Base-by-base conservation (phyloP, 2,113 vertebrate genomes). In the Aspiorhynchus laticeps region DNA sequence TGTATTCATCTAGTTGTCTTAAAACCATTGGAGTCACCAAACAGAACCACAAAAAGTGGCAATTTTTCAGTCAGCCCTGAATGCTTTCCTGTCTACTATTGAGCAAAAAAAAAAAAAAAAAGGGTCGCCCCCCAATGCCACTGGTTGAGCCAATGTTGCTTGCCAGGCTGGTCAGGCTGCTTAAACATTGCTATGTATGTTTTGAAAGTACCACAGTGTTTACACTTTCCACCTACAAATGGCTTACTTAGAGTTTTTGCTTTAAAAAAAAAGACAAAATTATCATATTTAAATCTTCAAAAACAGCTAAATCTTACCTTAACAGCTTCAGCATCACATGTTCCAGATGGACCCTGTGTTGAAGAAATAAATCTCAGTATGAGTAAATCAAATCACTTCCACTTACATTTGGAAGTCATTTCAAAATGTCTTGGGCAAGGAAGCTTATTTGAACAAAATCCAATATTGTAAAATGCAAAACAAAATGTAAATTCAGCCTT, bases 291-390 rank as follows among this genome's bases (percentile, higher is more conserved):
- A 7, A 43, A 76, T 8, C 28, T 46, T 74, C 3, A 69, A 61
- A 78, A 26, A 53, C 26, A 15, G 19, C 48, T 26, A 41, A 51
- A 53, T 36, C 88, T 87, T 90, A 92, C 90, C 89, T 92, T 91
- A 28, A 74, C 53, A 19, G 24, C 80, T 76, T 43, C 56, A 71
- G 83, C 81, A 87, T 89, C 85, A 41, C 80, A 90, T 33, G 78
- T 74, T 63, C 88, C 90, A 48, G 86, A 46, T 15, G 83, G 85
- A 79, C 91, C 90, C 90, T 91, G 82, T 17, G 51, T 53, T 41
- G 19, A 53, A 74, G n/a, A 65, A 31, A 43, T 61, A 87, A 38
- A 86, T 78, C 28, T 31, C 76, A 78, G 9, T 78, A 33, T 28
- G 15, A 76, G 41, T 76, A 17, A 46, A 46, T 76, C 41, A 76